Evolutionary conservation across 1,140 invertebrate species (phyloP), one percentile per base, ranked within the genome.

Genomic region (Macrobrachium nipponense): DNA sequence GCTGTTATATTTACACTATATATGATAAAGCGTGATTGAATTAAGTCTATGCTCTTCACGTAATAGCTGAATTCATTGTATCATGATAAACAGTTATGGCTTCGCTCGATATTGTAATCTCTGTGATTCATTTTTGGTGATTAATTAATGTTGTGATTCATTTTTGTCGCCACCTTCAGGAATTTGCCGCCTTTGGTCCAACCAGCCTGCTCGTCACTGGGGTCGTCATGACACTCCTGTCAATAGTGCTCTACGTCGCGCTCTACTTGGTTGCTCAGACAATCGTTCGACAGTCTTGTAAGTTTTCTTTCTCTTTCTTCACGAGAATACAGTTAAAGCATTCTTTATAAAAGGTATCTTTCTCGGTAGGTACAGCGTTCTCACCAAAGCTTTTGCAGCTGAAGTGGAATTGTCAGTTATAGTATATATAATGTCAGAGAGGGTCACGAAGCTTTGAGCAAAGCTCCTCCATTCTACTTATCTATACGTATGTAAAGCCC

Each of bases 121-220:
- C 18, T 43, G 58, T n/a, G 15, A 14, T 51, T n/a, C n/a, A n/a
- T n/a, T 43, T 73, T 36, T 44, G 8, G 7, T 11, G 20, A n/a
- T n/a, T 1, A n/a, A 17, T 51, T 18, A 11, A 58, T 62, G n/a
- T n/a, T n/a, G n/a, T n/a, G n/a, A 36, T n/a, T 11, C 12, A n/a
- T 82, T 27, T 15, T 36, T 66, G 18, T 12, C 36, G 60, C 75
- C 73, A 78, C 77, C 87, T 90, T n/a, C 90, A 92, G 92, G 87
- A 91, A 82, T 91, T 92, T 86, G 90, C 90, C 4, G 77, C 79
- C 6, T 43, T 89, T 0, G 91, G 92, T 7, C 91, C 92, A 0
- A 87, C 89, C 6, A 91, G 90, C 85, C 91, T 92, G 86, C 89
- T 92, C 61, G 90, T 91, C 5, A 91, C 91, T 59, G 91, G 91